Percentiles rank a stretch among this genome's conserved stretches.
Conservation (phyloP, 53 echinoderm and acorn worm species). For the Paracentrotus lividus region DNA sequence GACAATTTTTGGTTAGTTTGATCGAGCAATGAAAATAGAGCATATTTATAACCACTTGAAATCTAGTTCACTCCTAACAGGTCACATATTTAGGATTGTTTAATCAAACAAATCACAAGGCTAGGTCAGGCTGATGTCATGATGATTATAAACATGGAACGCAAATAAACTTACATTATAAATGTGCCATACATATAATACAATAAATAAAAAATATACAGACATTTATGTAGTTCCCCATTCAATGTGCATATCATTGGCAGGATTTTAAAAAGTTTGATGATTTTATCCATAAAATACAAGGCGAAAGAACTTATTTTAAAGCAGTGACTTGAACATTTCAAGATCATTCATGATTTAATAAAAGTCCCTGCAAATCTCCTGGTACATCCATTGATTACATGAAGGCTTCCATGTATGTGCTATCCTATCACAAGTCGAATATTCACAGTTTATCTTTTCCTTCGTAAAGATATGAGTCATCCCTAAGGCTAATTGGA, state of each 20-base stretch:
- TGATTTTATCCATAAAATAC: not conserved
- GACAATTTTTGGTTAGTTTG: no score
- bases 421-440: slow-evolving; percentile 33
- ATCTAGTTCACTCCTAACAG: not conserved
- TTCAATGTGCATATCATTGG: no score
- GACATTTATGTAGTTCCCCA: no score
- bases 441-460: not conserved
- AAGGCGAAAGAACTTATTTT: not conserved
- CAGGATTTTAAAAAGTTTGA: no score
- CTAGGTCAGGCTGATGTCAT: not conserved
- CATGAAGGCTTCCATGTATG: not conserved
- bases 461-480: not conserved
- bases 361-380: not conserved
- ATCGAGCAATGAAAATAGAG: not conserved
- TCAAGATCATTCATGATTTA: not conserved
- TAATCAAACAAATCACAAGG: no score
- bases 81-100: no score
- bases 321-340: not conserved
- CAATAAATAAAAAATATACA: no score
- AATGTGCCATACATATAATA: no score
- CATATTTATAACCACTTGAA: not conserved
- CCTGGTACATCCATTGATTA: not conserved
- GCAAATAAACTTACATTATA: no score
- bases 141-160: not conserved
- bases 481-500: slow-evolving; percentile 44